Conservation (phyloP, 37 sponge, comb jelly and placozoan genomes). For the Diacarnus erythraeanus region DNA sequence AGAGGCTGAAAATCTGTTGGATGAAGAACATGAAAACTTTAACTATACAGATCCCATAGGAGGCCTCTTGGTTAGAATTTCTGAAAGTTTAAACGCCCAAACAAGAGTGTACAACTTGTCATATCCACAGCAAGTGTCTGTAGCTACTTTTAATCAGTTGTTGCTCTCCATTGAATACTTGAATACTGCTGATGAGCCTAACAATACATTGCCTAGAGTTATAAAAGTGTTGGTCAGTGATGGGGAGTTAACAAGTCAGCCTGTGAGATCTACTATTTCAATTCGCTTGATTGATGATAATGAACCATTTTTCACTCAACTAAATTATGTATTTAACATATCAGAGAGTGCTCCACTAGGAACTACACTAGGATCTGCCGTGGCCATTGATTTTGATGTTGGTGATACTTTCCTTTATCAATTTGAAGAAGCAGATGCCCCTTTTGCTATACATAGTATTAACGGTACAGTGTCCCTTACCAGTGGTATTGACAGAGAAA, state of each 20-base stretch:
- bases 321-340: not conserved
- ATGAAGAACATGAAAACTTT: conserved; percentile 34
- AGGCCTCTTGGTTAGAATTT: conserved; percentile 7
- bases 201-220: conserved; percentile 21
- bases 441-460: conserved; percentile 25
- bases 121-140: not conserved
- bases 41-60: not conserved
- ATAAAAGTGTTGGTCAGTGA: conserved; percentile 35
- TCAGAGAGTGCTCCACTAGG: conserved; percentile 20
- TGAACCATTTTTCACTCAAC: conserved; percentile 11
- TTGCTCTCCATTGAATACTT: conserved; percentile 30
- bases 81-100: not conserved
- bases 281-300: conserved; percentile 43
- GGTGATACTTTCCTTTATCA: conserved; percentile 40
- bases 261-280: not conserved
- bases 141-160: not conserved
- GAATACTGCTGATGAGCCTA: conserved; percentile 57
- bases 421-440: not conserved
- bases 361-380: conserved; percentile 6
- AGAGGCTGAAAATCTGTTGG: conserved; percentile 4
- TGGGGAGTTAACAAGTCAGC: conserved; percentile 19
- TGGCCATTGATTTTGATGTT: conserved; percentile 45
- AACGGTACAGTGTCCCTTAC: conserved; percentile 36
- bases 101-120: conserved; percentile 13
- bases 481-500: conserved; percentile 33